phyloP scores from a whole-genome alignment of 1,140 invertebrate species.

The Cepaea nemoralis region DNA sequence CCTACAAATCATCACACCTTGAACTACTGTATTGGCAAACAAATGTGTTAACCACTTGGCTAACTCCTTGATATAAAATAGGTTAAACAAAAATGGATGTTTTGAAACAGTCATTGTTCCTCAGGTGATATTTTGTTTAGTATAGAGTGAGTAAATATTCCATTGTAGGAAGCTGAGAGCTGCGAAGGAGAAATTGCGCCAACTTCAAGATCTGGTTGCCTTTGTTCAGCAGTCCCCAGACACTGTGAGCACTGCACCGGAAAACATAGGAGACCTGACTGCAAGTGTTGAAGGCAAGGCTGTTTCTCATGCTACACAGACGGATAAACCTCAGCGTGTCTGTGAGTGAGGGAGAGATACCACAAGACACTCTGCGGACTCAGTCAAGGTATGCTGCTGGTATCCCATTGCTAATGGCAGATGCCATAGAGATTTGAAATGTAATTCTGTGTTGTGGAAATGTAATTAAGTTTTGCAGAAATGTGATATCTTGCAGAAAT shows the following conservation, averaged over 20 bases:
- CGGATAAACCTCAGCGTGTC: conserved; percentile 53
- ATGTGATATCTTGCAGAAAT: too few species aligned
- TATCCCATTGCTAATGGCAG: background rate
- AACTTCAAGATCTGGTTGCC: conserved; percentile 67
- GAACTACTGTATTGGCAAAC: too few species aligned
- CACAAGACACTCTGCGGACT: conserved; percentile 25
- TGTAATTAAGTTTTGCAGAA: too few species aligned
- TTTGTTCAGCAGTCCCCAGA: conserved; percentile 66
- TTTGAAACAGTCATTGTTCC: too few species aligned
- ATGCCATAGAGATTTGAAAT: background rate
- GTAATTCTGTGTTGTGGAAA: too few species aligned
- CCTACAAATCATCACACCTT: too few species aligned
- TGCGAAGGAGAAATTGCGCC: conserved; percentile 68
- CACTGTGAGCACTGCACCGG: conserved; percentile 50
- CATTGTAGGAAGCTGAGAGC: conserved; percentile 62
- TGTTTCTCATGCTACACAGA: conserved; percentile 41
- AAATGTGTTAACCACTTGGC: too few species aligned
- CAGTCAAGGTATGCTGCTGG: conserved; percentile 8
- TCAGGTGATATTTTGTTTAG: too few species aligned
- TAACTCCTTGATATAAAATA: too few species aligned
- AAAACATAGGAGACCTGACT: conserved; percentile 57
- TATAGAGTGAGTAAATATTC: too few species aligned
- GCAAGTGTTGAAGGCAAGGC: conserved; percentile 56
- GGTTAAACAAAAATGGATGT: too few species aligned
- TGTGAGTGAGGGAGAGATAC: conserved; percentile 58